These are phyloP conservation scores for Stegophylla sp. DNA, from an alignment of 2,888 invertebrate species.

Conservation along the genomic window DNA sequence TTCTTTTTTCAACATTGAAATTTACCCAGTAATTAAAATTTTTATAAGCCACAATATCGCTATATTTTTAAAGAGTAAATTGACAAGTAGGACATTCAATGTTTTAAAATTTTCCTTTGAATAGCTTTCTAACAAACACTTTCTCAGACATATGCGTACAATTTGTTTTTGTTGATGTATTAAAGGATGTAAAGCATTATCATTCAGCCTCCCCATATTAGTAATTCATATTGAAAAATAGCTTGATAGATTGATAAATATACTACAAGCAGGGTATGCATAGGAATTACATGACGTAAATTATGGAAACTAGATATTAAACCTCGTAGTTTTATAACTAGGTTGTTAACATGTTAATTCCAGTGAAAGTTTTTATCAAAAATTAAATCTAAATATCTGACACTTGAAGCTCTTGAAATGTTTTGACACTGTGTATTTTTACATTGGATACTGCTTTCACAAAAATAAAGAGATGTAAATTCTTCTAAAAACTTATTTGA, in stretches of 20 bases:
- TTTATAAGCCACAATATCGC: not conserved
- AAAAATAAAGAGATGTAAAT: not conserved
- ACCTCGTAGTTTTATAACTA: not conserved
- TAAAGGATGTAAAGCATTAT: not conserved
- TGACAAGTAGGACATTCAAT: not conserved
- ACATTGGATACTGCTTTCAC: not conserved
- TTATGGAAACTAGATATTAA: not conserved
- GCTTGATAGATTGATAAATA: not conserved
- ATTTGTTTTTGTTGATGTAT: not conserved
- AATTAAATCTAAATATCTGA: not conserved
- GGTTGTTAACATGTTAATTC: not conserved
- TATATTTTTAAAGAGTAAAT: not conserved
- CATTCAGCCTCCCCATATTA: not conserved
- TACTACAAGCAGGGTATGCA: too few species aligned
- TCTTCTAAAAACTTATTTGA: not conserved
- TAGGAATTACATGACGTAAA: not conserved
- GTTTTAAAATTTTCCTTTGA: not conserved
- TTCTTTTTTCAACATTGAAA: not conserved
- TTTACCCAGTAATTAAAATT: not conserved
- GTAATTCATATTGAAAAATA: not conserved
- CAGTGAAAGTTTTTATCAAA: not conserved
- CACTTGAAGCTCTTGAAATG: not conserved
- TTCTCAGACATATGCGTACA: not conserved
- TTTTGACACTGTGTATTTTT: not conserved
- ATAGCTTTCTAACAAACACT: not conserved